Evolutionary conservation across 2,113 vertebrate genomes (phyloP).

Genomic region (Calonectris borealis): DNA sequence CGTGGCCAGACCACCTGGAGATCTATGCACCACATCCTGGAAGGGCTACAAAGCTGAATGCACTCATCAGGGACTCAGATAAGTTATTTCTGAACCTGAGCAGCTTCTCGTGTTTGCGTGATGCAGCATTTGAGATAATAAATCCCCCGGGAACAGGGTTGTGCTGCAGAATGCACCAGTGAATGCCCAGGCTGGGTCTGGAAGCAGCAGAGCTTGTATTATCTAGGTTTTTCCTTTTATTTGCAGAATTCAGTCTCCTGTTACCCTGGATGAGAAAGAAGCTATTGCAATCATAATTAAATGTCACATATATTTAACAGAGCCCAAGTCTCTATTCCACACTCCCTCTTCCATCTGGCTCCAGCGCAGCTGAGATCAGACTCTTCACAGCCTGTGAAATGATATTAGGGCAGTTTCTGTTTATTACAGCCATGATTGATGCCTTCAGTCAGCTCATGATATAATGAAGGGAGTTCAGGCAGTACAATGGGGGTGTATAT

Average conservation of each 20-base stretch:
- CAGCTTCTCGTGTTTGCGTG: not conserved
- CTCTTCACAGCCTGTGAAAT: not conserved
- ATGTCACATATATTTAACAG: constrained; percentile 31
- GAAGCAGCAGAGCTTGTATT: not conserved
- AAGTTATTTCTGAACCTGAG: not conserved
- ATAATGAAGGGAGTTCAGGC: not conserved
- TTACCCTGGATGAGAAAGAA: not conserved
- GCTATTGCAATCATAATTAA: constrained; percentile 32
- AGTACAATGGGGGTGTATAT: not conserved
- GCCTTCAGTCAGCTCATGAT: not conserved
- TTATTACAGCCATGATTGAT: not conserved
- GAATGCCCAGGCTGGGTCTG: not conserved
- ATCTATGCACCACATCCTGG: not conserved
- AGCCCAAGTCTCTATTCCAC: not conserved
- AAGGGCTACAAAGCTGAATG: not conserved
- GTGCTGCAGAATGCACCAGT: not conserved
- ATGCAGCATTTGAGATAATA: not conserved
- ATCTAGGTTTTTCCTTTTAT: not conserved
- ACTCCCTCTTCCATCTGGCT: constrained; percentile 30
- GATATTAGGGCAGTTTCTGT: not conserved
- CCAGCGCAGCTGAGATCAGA: not conserved
- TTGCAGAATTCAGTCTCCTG: constrained; percentile 9
- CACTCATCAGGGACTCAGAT: not conserved
- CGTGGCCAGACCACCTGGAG: fast-evolving
- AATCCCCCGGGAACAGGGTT: not conserved